Evolutionary conservation across 2,888 invertebrate species (phyloP), one percentile per base, ranked within the genome.

Genomic region (Ophion slaviceki): DNA sequence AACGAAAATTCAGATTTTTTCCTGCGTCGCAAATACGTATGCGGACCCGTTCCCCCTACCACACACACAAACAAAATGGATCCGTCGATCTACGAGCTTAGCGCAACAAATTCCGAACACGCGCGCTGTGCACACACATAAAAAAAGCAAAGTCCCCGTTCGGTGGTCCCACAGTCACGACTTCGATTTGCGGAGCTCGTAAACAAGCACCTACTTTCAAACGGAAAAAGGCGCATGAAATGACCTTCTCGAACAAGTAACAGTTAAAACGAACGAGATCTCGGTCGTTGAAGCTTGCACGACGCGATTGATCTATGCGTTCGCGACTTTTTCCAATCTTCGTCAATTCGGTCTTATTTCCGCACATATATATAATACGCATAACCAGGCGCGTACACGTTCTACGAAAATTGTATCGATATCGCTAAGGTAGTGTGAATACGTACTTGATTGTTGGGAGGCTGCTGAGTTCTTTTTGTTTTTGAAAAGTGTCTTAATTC

Each of bases 231-330:
- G 24, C 57, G 20, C 67, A 14, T 45, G 14, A 17, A 67, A 76
- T 66, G 28, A 57, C 45, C 57, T 66, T 53, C 17, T 24, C 11
- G 20, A 72, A 76, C 67, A 45, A 80, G 57, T 59, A 80, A 72
- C 67, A 72, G 80, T 67, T 24, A 67, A 71, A 64, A 59, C 82
- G 36, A 77, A 53, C 77, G 74, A 78, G 86, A 86, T 86, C 86
- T 81, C 70, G 80, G 45, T 84, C 80, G 83, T 78, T 66, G 80
- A 62, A 62, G 53, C 17, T 68, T 77, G 40, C 72, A 78, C 80
- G 80, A 84, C 59, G 78, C 74, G 78, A 81, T 78, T 61, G 86
- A 83, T 84, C 86, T 74, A 77, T 8, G 53, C 70, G 64, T 70
- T 79, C 70, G 68, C 53, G 53, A 62, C 70, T 45, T 32, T 45